phyloP scores from a whole-genome alignment of 2,888 invertebrate species.

The Gymnoscelis rufifasciata region DNA sequence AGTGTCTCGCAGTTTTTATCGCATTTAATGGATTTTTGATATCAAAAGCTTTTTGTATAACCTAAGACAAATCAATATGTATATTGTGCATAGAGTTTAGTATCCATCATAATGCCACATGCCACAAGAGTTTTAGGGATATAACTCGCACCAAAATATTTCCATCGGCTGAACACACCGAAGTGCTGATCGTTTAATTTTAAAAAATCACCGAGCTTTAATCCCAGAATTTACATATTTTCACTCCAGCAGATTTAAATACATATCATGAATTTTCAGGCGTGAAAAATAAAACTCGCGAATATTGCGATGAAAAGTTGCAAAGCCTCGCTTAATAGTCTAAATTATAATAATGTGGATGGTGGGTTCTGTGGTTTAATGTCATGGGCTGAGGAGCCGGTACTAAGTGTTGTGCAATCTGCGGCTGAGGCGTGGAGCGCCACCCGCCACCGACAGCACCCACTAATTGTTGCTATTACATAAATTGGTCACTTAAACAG shows the following conservation, averaged over 20 bases:
- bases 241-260: background rate
- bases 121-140: background rate
- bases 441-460: slow-evolving; percentile 36
- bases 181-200: background rate
- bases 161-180: background rate
- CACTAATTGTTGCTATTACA: slow-evolving; percentile 59
- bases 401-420: slow-evolving; percentile 14
- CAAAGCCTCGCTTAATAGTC: slow-evolving; percentile 3
- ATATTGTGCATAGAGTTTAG: background rate
- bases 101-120: background rate
- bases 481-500: slow-evolving; percentile 59
- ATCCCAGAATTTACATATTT: background rate
- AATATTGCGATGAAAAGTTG: slow-evolving; percentile 3
- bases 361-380: slow-evolving; percentile 20
- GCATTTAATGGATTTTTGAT: slow-evolving; percentile 12
- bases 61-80: too few species aligned
- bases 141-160: background rate
- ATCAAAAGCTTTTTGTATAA: background rate
- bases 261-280: background rate
- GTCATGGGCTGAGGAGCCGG: slow-evolving; percentile 16
- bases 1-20: slow-evolving; percentile 28
- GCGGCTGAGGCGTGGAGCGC: slow-evolving; percentile 33
- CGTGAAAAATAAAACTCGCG: slow-evolving; percentile 3
- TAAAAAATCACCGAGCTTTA: background rate
- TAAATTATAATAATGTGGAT: slow-evolving; percentile 11